Conservation (phyloP, 2,797 vertebrate species). For the Poecilia wingei region DNA sequence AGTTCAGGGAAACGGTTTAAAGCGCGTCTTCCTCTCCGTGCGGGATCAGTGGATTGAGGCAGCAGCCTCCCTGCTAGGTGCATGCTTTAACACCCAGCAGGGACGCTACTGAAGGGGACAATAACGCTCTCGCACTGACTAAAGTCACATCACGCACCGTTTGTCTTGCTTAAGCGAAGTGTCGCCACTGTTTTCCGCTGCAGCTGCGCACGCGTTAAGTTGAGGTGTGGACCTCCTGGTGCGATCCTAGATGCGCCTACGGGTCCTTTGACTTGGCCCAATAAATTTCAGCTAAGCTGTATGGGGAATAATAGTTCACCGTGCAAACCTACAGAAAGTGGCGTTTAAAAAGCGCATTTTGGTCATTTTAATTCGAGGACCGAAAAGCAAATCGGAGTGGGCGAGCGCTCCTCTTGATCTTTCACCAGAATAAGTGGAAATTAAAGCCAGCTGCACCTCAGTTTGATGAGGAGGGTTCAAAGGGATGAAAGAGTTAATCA, state of each 20-base stretch:
- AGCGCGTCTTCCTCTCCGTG: not conserved
- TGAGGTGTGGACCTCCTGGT: not conserved
- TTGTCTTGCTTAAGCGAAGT: constrained; percentile 76
- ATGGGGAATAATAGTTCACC: not conserved
- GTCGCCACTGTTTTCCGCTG: constrained; percentile 66
- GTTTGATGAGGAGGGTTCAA: constrained; percentile 27
- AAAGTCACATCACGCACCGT: constrained; percentile 75
- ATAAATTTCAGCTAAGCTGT: not conserved
- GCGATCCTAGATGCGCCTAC: not conserved
- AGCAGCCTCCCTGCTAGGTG: constrained; percentile 41
- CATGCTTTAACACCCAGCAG: constrained; percentile 51
- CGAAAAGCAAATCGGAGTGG: not conserved
- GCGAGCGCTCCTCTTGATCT: constrained; percentile 25
- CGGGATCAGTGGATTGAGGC: constrained; percentile 20
- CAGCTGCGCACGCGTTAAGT: not conserved
- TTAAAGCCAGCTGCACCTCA: constrained; percentile 6
- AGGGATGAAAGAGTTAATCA: constrained; percentile 79
- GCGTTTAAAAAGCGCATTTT: not conserved
- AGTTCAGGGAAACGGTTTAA: not conserved
- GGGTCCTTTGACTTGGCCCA: not conserved
- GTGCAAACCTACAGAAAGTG: not conserved
- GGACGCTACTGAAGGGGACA: constrained; percentile 60
- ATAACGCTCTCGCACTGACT: constrained; percentile 60
- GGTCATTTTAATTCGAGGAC: not conserved
- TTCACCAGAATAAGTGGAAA: constrained; percentile 26